Base-by-base conservation (phyloP, 2,888 invertebrate genomes). In the Xiphydria camelus region DNA sequence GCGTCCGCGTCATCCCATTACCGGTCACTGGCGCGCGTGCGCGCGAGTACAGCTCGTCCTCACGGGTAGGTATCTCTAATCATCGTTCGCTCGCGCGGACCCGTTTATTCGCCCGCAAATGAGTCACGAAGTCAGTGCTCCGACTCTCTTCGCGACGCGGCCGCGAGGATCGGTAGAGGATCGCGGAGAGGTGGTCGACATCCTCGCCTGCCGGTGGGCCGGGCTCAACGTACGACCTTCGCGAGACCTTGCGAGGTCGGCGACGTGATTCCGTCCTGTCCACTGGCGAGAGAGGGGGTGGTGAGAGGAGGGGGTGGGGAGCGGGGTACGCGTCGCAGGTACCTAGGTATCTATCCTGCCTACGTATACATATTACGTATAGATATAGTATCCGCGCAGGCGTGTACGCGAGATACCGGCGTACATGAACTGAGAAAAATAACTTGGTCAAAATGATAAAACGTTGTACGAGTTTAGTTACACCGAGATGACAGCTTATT, bases 201-300 rank as follows among this genome's bases (percentile, higher is more conserved):
- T 55, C 62, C 64, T 56, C n/a, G n/a, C n/a, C 57, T 53, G 57
- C 61, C 59, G 57, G 59, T 47, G 53, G 51, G 51, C 58, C 51
- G 61, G 64, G 70, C 73, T 73, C 70, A 73, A 70, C 64, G 71
- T 66, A 71, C 73, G 73, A 63, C 75, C 75, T 75, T 75, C 73
- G 66, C 55, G 68, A 64, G 72, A 64, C 73, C 73, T 73, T 71
- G 73, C 68, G 66, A 68, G 73, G 73, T 74, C 72, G 63, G 68
- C 68, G 71, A 73, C 73, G 68, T 69, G 68, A 66, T 65, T 68
- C 64, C 57, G 59, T 60, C 57, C 55, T 61, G 54, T 57, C 52
- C 57, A 19, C 21, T 18, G 33, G 21, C 37, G 22, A 49, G 47
- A 45, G 19, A 36, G 29, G 35, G 15, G 35, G 23, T 26, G 15